Evolutionary conservation across 2,113 vertebrate species (phyloP).

Genomic region (Panthera uncia): DNA sequence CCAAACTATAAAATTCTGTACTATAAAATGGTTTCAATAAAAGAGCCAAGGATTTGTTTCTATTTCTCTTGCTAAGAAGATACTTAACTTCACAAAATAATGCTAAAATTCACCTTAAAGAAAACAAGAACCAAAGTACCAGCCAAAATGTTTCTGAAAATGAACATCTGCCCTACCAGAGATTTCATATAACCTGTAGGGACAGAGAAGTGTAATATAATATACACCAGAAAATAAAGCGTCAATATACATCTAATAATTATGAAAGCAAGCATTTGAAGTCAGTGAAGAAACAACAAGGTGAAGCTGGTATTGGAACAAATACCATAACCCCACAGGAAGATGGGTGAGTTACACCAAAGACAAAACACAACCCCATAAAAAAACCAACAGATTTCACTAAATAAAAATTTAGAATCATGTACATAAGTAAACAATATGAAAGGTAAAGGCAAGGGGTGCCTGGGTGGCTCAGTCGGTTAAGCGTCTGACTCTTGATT

Average conservation of each 20-base stretch:
- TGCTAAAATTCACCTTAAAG: not conserved
- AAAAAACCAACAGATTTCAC: not conserved
- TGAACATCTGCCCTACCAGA: not conserved
- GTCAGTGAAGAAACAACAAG: not conserved
- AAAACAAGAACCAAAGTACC: not conserved
- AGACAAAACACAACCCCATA: not conserved
- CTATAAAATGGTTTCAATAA: conserved; percentile 28
- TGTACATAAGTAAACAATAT: not conserved
- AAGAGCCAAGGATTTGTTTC: not conserved
- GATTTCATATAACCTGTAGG: not conserved
- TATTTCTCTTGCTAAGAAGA: not conserved
- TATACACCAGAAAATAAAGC: not conserved
- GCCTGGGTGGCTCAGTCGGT: too few relatives aligned
- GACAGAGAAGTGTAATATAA: not conserved
- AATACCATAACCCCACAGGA: not conserved
- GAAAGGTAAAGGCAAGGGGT: not conserved
- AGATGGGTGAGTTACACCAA: not conserved
- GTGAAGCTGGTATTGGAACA: not conserved
- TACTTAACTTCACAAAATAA: conserved; percentile 14
- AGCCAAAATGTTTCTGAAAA: conserved; percentile 35
- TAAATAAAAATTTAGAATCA: not conserved
- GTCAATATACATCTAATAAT: not conserved
- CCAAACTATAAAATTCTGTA: not conserved
- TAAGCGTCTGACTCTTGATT: too few relatives aligned
- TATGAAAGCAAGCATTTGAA: not conserved